Percentiles rank a stretch among this genome's conserved stretches.
These are phyloP conservation scores for Marisa cornuarietis DNA, from an alignment of 1,140 invertebrate species.

Conservation along the genomic window DNA sequence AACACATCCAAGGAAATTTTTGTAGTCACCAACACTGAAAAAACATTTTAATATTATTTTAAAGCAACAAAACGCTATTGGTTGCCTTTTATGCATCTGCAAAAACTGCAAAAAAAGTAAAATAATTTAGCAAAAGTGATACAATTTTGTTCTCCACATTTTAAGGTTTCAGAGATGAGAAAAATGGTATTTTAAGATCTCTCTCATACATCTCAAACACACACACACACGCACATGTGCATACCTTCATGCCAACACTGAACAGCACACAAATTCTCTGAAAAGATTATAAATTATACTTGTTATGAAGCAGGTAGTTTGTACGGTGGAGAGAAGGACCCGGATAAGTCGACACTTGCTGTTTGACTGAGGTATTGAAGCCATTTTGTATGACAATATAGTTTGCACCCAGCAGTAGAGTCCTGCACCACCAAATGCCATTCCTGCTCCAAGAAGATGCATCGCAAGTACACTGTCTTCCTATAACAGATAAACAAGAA, in stretches of 20 bases:
- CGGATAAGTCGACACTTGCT: constrained; percentile 70
- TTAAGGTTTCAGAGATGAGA: not conserved
- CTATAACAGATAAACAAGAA: constrained; percentile 40
- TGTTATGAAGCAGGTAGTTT: constrained; percentile 71
- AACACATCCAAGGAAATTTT: not conserved
- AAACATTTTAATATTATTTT: not conserved
- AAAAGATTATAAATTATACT: constrained; percentile 51
- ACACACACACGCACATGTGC: not conserved
- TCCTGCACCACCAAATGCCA: constrained; percentile 76
- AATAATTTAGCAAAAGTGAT: no score
- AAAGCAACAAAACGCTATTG: no score
- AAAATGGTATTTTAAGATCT: not conserved
- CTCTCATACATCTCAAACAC: not conserved
- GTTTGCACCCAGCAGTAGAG: constrained; percentile 78
- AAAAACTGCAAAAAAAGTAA: no score
- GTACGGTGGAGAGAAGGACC: constrained; percentile 69
- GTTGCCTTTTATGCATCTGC: no score
- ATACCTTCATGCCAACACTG: constrained; percentile 1
- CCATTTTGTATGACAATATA: constrained; percentile 73
- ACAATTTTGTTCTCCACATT: no score
- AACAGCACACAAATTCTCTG: constrained; percentile 6
- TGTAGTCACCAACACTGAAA: not conserved
- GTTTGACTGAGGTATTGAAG: constrained; percentile 69
- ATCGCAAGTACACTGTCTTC: constrained; percentile 77
- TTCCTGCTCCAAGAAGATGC: constrained; percentile 77